Conservation (phyloP, 2,888 invertebrate genomes). For the Acanthosepion lycidas region DNA sequence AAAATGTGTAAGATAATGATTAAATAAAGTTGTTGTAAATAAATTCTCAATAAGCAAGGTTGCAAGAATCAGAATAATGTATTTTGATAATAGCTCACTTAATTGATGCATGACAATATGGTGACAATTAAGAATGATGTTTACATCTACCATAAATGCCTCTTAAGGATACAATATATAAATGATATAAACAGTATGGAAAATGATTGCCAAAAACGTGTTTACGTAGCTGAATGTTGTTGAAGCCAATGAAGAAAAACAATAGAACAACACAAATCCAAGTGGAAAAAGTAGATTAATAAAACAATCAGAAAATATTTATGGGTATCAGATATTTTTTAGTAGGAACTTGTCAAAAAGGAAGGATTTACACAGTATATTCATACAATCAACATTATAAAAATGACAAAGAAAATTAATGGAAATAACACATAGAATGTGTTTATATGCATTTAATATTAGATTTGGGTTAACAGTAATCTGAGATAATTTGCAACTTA, state of each 20-base stretch:
- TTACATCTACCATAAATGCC: neutral
- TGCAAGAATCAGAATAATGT: neutral
- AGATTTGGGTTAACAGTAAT: neutral
- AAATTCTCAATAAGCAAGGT: neutral
- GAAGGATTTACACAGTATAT: neutral
- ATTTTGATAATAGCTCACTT: neutral
- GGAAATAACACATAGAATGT: neutral
- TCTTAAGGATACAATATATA: neutral
- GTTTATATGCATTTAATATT: neutral
- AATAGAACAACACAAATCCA: neutral
- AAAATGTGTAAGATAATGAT: neutral
- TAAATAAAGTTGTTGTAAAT: too few relatives aligned
- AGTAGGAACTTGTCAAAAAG: neutral
- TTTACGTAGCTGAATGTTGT: neutral
- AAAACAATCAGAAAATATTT: neutral
- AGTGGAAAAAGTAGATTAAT: neutral
- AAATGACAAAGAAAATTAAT: neutral
- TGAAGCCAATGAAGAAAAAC: neutral
- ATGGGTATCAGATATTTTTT: neutral
- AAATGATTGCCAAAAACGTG: neutral
- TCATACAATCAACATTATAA: neutral
- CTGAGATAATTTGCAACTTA: too few relatives aligned
- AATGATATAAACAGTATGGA: neutral
- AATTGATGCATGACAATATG: neutral
- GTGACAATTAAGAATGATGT: neutral